Evolutionary conservation across 2,797 vertebrate species (phyloP).

Genomic region (Serranus cabrilla): DNA sequence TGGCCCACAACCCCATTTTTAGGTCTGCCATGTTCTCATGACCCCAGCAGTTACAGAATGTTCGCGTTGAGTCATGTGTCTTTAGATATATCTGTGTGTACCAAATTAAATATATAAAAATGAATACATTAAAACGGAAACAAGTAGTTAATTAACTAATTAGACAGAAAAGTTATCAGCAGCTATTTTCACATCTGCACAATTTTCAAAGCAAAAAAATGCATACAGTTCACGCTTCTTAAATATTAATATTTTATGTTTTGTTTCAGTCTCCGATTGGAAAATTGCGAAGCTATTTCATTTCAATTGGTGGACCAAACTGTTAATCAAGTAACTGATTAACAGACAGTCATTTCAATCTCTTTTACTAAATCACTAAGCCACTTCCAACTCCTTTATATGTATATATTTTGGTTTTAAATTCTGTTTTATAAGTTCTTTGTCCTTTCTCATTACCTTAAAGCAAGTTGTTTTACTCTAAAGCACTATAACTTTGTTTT

Average conservation of each 20-base stretch:
- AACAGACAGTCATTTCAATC: too few species aligned
- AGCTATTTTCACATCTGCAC: not conserved
- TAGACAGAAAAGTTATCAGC: not conserved
- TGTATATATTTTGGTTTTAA: too few species aligned
- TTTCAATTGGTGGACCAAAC: not conserved
- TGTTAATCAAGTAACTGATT: too few species aligned
- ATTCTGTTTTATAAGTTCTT: not conserved
- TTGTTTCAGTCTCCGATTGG: not conserved
- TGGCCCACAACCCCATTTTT: conserved; percentile 26
- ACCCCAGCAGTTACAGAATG: conserved; percentile 8
- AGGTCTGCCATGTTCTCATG: conserved; percentile 22
- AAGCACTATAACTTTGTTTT: not conserved
- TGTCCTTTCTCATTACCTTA: not conserved
- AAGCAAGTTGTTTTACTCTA: not conserved
- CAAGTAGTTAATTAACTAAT: not conserved
- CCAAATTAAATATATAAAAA: not conserved
- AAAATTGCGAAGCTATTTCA: not conserved
- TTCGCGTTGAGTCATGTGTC: conserved; percentile 24
- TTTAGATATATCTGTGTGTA: not conserved
- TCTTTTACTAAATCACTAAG: too few species aligned
- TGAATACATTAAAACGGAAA: not conserved
- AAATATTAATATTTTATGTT: not conserved
- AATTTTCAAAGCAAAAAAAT: not conserved
- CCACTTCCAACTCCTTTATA: too few species aligned
- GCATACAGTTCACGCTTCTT: not conserved